Conservation (phyloP, 2,113 vertebrate genomes). For the Danio rerio region DNA sequence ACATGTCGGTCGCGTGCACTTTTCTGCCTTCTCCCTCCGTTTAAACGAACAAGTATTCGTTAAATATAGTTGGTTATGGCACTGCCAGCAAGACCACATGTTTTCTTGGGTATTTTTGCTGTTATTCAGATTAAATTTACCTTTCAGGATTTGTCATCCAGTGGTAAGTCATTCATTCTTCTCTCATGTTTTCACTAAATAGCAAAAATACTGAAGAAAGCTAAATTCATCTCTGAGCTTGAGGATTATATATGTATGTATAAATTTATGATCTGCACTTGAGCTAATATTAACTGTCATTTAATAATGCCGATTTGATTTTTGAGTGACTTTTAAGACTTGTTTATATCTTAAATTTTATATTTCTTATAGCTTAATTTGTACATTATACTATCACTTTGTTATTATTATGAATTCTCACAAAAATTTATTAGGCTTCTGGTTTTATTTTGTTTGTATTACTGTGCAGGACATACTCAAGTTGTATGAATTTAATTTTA, state of each 20-base stretch:
- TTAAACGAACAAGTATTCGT: not conserved
- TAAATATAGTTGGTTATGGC: conserved; percentile 25
- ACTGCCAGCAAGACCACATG: conserved; percentile 12
- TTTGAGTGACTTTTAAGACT: not conserved
- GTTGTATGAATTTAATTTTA: not conserved
- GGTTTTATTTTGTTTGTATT: not conserved
- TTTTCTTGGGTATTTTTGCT: conserved; percentile 62
- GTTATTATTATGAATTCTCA: too few relatives aligned
- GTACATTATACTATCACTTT: too few relatives aligned
- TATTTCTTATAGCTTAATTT: too few relatives aligned
- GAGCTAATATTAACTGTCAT: too few relatives aligned
- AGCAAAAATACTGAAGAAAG: not conserved
- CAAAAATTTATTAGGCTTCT: too few relatives aligned
- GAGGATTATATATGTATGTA: too few relatives aligned
- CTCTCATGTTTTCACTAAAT: not conserved
- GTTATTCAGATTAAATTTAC: conserved; percentile 61
- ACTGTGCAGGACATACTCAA: not conserved
- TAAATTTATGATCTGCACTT: not conserved
- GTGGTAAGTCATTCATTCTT: conserved; percentile 29
- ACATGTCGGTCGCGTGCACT: not conserved
- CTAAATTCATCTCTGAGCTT: too few relatives aligned
- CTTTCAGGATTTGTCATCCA: conserved; percentile 19
- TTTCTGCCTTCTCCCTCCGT: not conserved
- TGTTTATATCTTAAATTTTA: too few relatives aligned
- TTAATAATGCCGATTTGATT: not conserved